These are phyloP conservation scores for Falco cherrug DNA, from an alignment of 2,797 vertebrate species.

Conservation along the genomic window DNA sequence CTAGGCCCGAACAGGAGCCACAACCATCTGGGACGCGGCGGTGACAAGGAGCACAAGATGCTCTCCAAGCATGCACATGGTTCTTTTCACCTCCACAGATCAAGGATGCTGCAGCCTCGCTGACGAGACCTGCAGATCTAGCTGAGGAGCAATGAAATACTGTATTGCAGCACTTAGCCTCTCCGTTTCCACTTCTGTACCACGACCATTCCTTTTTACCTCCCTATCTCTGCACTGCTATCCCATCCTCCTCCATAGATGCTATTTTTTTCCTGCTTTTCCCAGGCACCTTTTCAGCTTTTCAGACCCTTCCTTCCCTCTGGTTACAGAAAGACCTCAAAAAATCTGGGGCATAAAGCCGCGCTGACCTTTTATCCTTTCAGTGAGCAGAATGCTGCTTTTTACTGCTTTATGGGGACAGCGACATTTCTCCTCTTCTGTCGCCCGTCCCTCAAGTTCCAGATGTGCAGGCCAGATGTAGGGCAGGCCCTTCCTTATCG, in stretches of 20 bases:
- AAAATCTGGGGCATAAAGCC: background rate
- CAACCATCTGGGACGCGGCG: background rate
- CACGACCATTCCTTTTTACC: fast-evolving
- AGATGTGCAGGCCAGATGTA: background rate
- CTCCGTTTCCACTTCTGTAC: background rate
- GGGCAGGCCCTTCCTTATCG: background rate
- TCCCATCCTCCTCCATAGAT: background rate
- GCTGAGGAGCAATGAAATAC: fast-evolving
- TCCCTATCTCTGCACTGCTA: background rate
- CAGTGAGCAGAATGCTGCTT: background rate
- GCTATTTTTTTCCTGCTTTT: background rate
- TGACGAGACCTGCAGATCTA: background rate
- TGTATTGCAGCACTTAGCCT: background rate
- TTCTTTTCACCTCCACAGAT: background rate
- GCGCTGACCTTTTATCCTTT: background rate
- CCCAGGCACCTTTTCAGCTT: background rate
- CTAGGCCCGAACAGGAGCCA: background rate
- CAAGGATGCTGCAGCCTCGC: background rate
- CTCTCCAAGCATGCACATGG: background rate
- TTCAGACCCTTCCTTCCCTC: background rate
- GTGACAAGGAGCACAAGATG: background rate
- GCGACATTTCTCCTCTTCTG: background rate
- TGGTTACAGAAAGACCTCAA: background rate
- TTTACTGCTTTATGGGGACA: background rate
- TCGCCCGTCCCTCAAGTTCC: background rate